Percentiles rank a stretch among this genome's conserved stretches.
Evolutionary conservation across 2,888 invertebrate genomes (phyloP).

Genomic region (Cerastoderma edule): DNA sequence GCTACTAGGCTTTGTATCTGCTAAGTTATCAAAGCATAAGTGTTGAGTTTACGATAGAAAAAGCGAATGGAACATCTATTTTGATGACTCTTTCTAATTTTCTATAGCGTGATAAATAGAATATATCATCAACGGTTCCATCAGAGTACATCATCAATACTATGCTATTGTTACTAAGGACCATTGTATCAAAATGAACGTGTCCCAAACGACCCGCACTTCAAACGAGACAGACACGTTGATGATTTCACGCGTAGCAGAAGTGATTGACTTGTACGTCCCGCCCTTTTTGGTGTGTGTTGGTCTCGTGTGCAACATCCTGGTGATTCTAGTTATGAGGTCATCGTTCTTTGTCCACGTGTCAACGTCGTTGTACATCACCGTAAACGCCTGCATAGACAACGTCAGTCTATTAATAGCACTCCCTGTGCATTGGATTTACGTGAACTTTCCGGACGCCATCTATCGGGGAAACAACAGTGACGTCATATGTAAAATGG

Average conservation of each 20-base stretch:
- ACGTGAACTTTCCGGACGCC: slow-evolving; percentile 67
- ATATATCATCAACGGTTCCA: too few species aligned
- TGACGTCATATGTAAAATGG: slow-evolving; percentile 69
- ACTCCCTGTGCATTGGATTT: slow-evolving; percentile 71
- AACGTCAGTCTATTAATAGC: slow-evolving; percentile 64
- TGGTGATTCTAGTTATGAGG: slow-evolving; percentile 72
- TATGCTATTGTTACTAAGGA: neutral
- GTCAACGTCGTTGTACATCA: slow-evolving; percentile 75
- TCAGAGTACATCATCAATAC: too few species aligned
- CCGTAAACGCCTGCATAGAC: slow-evolving; percentile 67
- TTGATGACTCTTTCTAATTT: too few species aligned
- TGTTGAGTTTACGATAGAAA: too few species aligned
- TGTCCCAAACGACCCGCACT: neutral
- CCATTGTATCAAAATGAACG: neutral
- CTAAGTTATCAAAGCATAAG: too few species aligned
- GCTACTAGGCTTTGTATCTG: too few species aligned
- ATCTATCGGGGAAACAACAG: slow-evolving; percentile 58
- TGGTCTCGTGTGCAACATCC: slow-evolving; percentile 65
- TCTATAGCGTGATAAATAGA: too few species aligned
- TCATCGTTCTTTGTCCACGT: slow-evolving; percentile 66
- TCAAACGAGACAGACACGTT: neutral
- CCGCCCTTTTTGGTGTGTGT: slow-evolving; percentile 66
- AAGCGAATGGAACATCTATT: too few species aligned
- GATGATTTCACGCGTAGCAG: slow-evolving; percentile 28
- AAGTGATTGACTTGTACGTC: slow-evolving; percentile 63